Conservation (phyloP, 1,140 invertebrate species). For the Ganaspis sp. region DNA sequence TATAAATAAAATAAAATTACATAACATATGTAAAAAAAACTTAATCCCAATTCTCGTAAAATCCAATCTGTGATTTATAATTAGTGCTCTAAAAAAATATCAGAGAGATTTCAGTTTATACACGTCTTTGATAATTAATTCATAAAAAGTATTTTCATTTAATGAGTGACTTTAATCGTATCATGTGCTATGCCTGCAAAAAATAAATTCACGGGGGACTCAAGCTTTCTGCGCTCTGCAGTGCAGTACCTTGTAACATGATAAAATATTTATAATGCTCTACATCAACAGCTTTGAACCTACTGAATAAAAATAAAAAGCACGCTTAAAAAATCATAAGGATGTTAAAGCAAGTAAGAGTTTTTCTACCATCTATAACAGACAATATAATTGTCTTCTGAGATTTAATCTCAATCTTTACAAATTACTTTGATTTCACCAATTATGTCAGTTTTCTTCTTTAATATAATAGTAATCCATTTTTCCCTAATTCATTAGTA, state of each 20-base stretch:
- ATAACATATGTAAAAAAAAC: too few relatives aligned
- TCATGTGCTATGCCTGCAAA: slow-evolving; percentile 5
- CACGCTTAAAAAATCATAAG: not conserved
- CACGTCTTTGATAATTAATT: not conserved
- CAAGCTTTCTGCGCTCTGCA: slow-evolving; percentile 3
- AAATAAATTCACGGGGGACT: not conserved
- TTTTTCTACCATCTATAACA: not conserved
- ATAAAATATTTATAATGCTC: slow-evolving; percentile 7
- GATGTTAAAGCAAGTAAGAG: not conserved
- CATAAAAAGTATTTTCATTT: slow-evolving; percentile 7
- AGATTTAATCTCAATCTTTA: too few relatives aligned
- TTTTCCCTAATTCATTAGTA: too few relatives aligned
- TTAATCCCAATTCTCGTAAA: too few relatives aligned
- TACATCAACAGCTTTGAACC: slow-evolving; percentile 5
- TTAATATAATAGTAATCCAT: too few relatives aligned
- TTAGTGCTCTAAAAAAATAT: not conserved
- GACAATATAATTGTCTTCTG: too few relatives aligned
- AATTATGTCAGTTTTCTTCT: too few relatives aligned
- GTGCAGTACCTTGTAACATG: slow-evolving; percentile 1
- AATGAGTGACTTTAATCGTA: slow-evolving; percentile 3
- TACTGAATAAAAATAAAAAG: slow-evolving; percentile 2
- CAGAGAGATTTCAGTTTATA: not conserved
- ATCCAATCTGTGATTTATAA: too few relatives aligned
- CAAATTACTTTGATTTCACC: too few relatives aligned
- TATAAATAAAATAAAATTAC: too few relatives aligned